A percentile compares a stretch with the other conserved stretches of the same genome.
phyloP scores from a whole-genome alignment of 2,797 vertebrate genomes.

The Melanotaenia pygmaea region DNA sequence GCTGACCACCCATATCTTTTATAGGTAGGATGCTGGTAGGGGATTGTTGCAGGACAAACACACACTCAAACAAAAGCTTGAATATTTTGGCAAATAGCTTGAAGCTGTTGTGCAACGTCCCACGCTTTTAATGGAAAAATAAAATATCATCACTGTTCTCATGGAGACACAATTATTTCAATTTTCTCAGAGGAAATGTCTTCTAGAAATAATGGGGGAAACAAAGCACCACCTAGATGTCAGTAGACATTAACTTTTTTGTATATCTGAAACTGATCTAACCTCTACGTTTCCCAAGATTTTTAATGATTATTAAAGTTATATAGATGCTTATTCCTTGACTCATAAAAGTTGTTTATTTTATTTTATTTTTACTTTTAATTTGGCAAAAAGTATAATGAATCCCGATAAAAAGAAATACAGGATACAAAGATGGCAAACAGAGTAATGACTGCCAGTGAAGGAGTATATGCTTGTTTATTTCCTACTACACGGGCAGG shows the following conservation, averaged over 20 bases:
- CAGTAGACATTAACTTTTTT: constrained; percentile 6
- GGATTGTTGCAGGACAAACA: constrained; percentile 44
- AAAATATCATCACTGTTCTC: constrained; percentile 70
- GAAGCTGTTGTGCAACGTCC: constrained; percentile 52
- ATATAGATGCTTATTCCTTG: background rate
- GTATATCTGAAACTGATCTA: constrained; percentile 9
- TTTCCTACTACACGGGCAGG: background rate
- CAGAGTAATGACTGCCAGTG: background rate
- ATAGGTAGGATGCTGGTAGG: constrained; percentile 66
- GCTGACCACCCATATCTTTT: constrained; percentile 79
- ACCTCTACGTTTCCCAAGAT: background rate
- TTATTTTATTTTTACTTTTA: background rate
- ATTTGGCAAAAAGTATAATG: background rate
- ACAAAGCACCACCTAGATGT: constrained; percentile 43
- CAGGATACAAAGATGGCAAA: background rate
- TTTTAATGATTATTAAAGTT: background rate
- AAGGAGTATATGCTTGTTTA: background rate
- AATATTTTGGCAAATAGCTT: constrained; percentile 39
- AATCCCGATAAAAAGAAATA: background rate
- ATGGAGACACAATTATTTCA: constrained; percentile 53
- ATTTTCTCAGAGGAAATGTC: constrained; percentile 51
- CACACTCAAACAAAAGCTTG: constrained; percentile 50
- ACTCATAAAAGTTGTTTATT: background rate
- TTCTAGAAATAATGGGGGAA: constrained; percentile 45
- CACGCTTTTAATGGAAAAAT: constrained; percentile 63